Base-by-base conservation (phyloP, 2,797 vertebrate genomes). In the Hafferia zeledoni region DNA sequence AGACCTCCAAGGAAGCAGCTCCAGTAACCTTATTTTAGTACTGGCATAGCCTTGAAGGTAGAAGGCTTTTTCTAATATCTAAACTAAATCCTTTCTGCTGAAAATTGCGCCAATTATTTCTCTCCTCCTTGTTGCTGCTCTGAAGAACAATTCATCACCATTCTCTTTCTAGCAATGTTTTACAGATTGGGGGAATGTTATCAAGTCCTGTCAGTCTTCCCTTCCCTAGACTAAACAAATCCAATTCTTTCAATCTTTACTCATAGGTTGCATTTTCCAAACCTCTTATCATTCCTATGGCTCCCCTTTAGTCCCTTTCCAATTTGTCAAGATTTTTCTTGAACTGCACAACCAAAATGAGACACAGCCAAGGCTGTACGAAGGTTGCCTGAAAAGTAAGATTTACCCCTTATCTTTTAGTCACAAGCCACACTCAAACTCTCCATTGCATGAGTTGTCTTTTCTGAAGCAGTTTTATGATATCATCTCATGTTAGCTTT, bases 191-290 rank as follows among this genome's bases (percentile, higher is more conserved):
- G 92, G 71, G 49, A 94, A 87, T 94, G 94, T 95, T 96, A 95
- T 96, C 94, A 85, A 28, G 2, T 89, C 75, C 93, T 92, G 94
- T 96, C 96, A 97, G 90, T 95, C 95, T 96, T 94, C 71, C 46
- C 75, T 95, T 14, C 89, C 63, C 83, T 92, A 97, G 96, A 97
- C 96, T 96, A 97, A 97, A 97, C 96, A 97, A 97, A 94, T 96
- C 60, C 92, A 90, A 27, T 95, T 96, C 94, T 83, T 95, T 96
- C 95, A 97, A 95, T 95, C 96, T 97, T 96, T 87, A 84, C 92
- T 94, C 92, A 89, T 79, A 80, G 90, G 92, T 71, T 94, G 85
- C 6, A 0, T 97, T 95, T 96, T 97, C 95, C 95, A 96, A 97
- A 93, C 74, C 86, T 95, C 93, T 96, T 97, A 97, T 96, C 96